Base-by-base conservation (phyloP, 2,888 invertebrate species). In the Subacronicta megacephala region DNA sequence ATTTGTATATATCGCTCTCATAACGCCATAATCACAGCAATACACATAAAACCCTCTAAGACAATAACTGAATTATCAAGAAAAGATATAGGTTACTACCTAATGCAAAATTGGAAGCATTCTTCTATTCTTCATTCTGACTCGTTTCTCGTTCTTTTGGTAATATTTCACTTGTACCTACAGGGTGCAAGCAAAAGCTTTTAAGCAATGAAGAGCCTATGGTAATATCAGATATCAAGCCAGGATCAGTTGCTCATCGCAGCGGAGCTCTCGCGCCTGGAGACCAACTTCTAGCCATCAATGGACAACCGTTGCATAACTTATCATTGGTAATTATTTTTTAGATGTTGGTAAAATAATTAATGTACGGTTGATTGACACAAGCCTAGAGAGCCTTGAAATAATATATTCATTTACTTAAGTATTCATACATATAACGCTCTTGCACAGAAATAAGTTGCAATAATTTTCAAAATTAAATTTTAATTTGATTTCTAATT, bases 191-290 rank as follows among this genome's bases (percentile, higher is more conserved):
- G 70, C 94, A 94, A 70, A 91, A 90, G 67, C 74, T 92, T 6
- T 72, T 91, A 1, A 95, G 95, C 61, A 95, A 95, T 44, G 95
- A 96, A 71, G 97, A 97, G 64, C 97, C 98, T 0, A 95, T 98
- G 87, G 95, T 97, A 42, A 98, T 99, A 80, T 97, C 98, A 0
- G 98, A 98, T 79, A 97, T 99, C 12, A 96, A 97, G 53, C 96
- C 97, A 40, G 99, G 99, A 9, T 98, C 98, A 33, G 96, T 97
- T 0, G 98, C 99, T 0, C 98, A 99, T 90, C 95, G 98, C 40
- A 97, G 97, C 18, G 99, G 99, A 1, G 97, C 98, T 0, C 91
- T 99, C 35, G 96, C 97, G 16, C 95, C 97, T 0, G 98, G 98
- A 0, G 99, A 99, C 83, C 96, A 97, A 58, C 94, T 99, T 0